These are phyloP conservation scores for Kryptopterus vitreolus DNA, from an alignment of 2,797 vertebrate genomes.

Conservation along the genomic window DNA sequence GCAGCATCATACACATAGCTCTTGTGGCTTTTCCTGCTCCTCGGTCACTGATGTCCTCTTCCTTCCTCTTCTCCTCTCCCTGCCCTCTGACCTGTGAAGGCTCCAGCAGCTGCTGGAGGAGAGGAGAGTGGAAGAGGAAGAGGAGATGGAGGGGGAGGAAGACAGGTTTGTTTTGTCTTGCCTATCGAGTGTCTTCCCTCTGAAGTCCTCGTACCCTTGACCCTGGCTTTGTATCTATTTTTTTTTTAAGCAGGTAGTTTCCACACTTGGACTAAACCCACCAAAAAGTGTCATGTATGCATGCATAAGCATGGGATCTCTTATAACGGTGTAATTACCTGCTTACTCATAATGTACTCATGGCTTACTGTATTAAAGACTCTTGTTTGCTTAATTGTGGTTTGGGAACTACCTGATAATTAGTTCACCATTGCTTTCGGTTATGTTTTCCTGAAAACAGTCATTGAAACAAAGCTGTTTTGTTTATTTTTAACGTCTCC, in stretches of 20 bases:
- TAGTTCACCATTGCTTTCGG: slow-evolving; percentile 16
- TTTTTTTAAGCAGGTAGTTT: slow-evolving; percentile 70
- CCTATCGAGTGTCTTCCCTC: slow-evolving; percentile 57
- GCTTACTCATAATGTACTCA: neutral
- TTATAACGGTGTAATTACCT: neutral
- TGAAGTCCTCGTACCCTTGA: slow-evolving; percentile 49
- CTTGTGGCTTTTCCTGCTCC: slow-evolving; percentile 18
- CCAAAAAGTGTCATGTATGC: slow-evolving; percentile 25
- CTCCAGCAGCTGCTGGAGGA: slow-evolving; percentile 94
- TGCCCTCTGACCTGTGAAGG: slow-evolving; percentile 85
- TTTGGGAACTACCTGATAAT: slow-evolving; percentile 48
- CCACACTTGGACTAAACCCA: slow-evolving; percentile 63
- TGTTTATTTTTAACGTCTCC: slow-evolving; percentile 20
- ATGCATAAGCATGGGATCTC: neutral
- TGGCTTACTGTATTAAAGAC: neutral
- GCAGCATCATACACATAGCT: neutral
- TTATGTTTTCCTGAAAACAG: slow-evolving; percentile 17
- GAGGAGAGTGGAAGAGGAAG: slow-evolving; percentile 84
- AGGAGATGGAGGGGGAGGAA: slow-evolving; percentile 86
- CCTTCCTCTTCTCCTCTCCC: slow-evolving; percentile 39
- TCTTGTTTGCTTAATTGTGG: slow-evolving; percentile 1
- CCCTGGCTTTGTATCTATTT: slow-evolving; percentile 59
- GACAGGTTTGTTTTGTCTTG: slow-evolving; percentile 86
- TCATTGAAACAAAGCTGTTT: neutral
- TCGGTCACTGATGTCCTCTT: slow-evolving; percentile 48